phyloP scores from a whole-genome alignment of 53 echinoderm and acorn worm species.

The Patiria pectinifera region DNA sequence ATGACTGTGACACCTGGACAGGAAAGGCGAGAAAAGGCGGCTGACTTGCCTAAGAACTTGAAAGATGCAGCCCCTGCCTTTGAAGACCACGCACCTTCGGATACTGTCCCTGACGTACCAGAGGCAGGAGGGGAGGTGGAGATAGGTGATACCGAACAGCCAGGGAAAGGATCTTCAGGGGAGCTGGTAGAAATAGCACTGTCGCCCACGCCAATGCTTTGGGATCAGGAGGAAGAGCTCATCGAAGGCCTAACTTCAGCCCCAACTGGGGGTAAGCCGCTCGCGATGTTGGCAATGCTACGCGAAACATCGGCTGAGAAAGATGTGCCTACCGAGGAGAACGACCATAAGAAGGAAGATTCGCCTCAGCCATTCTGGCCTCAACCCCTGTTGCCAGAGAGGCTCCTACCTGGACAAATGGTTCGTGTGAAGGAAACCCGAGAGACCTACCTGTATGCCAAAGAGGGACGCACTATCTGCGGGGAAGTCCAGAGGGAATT shows the following conservation, averaged over 20 bases:
- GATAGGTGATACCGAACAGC: not conserved
- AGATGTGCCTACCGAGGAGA: not conserved
- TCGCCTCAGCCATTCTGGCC: not conserved
- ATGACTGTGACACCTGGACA: not conserved
- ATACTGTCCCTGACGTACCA: not conserved
- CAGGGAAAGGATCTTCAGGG: not conserved
- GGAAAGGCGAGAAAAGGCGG: not conserved
- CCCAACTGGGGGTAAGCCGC: not conserved
- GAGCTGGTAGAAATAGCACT: not conserved
- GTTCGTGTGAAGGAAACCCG: not conserved
- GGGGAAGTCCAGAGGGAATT: slow-evolving; percentile 10
- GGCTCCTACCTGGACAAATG: slow-evolving; percentile 22
- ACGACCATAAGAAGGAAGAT: not conserved
- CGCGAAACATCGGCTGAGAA: not conserved
- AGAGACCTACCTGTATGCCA: slow-evolving; percentile 31
- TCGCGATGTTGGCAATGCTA: slow-evolving; percentile 5
- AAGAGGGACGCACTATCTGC: slow-evolving; percentile 25
- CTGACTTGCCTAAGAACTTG: not conserved
- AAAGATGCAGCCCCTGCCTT: not conserved
- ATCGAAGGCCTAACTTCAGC: not conserved
- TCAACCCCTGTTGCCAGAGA: slow-evolving; percentile 24
- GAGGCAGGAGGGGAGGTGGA: not conserved
- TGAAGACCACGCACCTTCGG: not conserved
- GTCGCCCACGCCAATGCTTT: not conserved
- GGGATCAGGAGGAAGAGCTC: not conserved